Evolutionary conservation across 2,888 invertebrate species (phyloP).

Genomic region (Leucophenga montana): DNA sequence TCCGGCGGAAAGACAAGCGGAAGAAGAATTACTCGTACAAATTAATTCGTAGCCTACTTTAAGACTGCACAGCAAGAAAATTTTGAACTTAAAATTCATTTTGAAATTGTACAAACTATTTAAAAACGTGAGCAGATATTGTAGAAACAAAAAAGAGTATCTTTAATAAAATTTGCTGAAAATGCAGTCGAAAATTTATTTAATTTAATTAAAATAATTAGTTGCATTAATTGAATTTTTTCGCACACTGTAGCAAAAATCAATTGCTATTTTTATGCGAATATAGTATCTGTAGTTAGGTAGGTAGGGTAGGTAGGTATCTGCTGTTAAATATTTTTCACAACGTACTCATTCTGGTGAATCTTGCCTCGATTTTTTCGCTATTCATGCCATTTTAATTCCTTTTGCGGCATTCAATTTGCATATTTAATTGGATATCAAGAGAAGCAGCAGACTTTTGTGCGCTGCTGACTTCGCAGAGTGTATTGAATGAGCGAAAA

Average conservation of each 20-base stretch:
- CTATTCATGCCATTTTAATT: slow-evolving; percentile 22
- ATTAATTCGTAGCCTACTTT: slow-evolving; percentile 3
- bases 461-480: no score
- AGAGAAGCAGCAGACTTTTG: slow-evolving; percentile 9
- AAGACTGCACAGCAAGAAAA: no score
- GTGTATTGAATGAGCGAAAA: no score
- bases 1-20: background rate
- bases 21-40: background rate
- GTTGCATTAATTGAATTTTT: background rate
- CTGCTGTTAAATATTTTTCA: background rate
- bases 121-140: background rate
- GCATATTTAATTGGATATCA: slow-evolving; percentile 28
- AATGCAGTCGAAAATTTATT: no score
- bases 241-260: background rate
- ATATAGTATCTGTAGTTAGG: no score
- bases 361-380: slow-evolving; percentile 9
- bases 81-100: background rate
- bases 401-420: slow-evolving; percentile 26
- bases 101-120: background rate
- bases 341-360: background rate
- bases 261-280: background rate
- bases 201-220: no score
- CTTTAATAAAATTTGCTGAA: no score
- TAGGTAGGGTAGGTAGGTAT: no score
- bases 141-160: no score